Conservation (phyloP, 2,888 invertebrate genomes). For the Acholoe squamosa region DNA sequence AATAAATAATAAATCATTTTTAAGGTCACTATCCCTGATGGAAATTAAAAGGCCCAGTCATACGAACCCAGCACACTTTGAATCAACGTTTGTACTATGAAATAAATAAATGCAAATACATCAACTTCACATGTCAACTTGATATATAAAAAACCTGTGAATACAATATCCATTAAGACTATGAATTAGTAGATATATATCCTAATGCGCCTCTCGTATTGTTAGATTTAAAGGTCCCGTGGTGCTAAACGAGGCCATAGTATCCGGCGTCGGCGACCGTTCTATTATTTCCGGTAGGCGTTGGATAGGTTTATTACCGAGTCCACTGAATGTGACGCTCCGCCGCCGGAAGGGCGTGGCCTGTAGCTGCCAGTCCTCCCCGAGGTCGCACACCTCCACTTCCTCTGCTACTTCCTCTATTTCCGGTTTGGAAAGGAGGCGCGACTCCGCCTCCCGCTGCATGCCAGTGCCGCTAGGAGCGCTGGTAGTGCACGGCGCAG, state of each 20-base stretch:
- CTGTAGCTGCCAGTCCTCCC: slow-evolving; percentile 46
- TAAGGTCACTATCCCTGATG: too few relatives aligned
- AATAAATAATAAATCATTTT: too few relatives aligned
- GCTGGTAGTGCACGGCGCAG: neutral
- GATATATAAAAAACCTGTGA: too few relatives aligned
- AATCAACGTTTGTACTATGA: too few relatives aligned
- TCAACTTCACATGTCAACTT: too few relatives aligned
- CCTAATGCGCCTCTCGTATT: too few relatives aligned
- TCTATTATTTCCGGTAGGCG: slow-evolving; percentile 27
- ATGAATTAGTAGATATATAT: too few relatives aligned
- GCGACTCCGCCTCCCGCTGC: neutral
- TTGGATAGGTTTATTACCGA: neutral
- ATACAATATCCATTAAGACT: too few relatives aligned
- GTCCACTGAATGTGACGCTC: slow-evolving; percentile 6
- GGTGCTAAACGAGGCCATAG: neutral
- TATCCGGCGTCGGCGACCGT: slow-evolving; percentile 41
- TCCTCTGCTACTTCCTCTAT: neutral
- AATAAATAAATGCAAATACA: too few relatives aligned
- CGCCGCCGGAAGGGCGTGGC: slow-evolving; percentile 14
- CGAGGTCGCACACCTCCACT: slow-evolving; percentile 7
- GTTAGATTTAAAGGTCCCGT: too few relatives aligned
- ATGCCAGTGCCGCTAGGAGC: neutral
- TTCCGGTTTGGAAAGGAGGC: neutral
- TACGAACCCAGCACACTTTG: too few relatives aligned
- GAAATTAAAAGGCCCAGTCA: too few relatives aligned